Percentiles rank a stretch among this genome's conserved stretches.
These are phyloP conservation scores for Pinctada fucata DNA, from an alignment of 2,888 invertebrate species.

Conservation along the genomic window DNA sequence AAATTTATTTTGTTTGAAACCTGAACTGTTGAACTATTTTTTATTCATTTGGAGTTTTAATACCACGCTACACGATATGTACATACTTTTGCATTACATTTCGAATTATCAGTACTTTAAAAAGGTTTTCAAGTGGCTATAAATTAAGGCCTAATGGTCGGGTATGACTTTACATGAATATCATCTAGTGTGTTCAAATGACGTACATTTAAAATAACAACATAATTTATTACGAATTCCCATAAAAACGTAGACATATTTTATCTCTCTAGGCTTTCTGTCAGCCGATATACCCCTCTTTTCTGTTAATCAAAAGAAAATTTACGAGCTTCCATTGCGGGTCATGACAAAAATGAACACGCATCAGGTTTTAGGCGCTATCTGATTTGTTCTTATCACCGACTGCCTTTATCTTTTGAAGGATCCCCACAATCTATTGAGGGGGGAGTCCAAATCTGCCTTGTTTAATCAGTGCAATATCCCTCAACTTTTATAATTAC, in stretches of 20 bases:
- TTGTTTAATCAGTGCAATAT: constrained; percentile 25
- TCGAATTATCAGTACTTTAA: background rate
- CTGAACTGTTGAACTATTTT: background rate
- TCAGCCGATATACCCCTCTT: constrained; percentile 27
- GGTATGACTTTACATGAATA: background rate
- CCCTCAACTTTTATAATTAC: constrained; percentile 25
- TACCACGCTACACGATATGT: background rate
- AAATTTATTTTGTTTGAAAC: too few relatives aligned
- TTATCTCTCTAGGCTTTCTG: constrained; percentile 21
- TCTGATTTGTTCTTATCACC: constrained; percentile 13
- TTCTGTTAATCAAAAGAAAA: constrained; percentile 24
- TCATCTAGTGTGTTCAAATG: constrained; percentile 14
- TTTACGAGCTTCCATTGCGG: constrained; percentile 34
- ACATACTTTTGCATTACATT: background rate
- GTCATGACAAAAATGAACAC: constrained; percentile 28
- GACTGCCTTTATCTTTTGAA: background rate
- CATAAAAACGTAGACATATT: constrained; percentile 22
- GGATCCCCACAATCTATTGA: background rate
- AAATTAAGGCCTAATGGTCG: background rate
- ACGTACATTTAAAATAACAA: constrained; percentile 18
- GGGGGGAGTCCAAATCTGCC: background rate
- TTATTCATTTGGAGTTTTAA: background rate
- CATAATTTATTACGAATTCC: constrained; percentile 24
- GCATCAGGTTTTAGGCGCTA: constrained; percentile 24
- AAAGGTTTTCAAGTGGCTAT: background rate